Evolutionary conservation across 2,113 vertebrate species (phyloP).

Genomic region (Benitochromis conjunctus): DNA sequence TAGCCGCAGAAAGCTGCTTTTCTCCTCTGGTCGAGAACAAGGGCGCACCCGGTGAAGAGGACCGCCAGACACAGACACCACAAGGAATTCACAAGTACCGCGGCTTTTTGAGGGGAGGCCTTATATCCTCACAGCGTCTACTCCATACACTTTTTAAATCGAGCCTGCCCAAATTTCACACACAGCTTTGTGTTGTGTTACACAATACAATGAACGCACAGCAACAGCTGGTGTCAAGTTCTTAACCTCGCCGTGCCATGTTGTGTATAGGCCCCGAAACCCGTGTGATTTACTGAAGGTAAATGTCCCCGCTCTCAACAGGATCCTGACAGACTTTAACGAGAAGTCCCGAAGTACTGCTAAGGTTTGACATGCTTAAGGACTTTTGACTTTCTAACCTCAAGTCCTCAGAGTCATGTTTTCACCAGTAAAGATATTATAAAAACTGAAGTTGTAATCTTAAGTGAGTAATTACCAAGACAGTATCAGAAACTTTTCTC

Average conservation of each 20-base stretch:
- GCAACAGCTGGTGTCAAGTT: conserved; percentile 46
- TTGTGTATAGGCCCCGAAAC: conserved; percentile 34
- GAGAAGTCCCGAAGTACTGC: neutral
- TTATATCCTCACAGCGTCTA: neutral
- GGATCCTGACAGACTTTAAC: conserved; percentile 16
- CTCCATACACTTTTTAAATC: neutral
- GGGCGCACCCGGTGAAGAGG: conserved; percentile 63
- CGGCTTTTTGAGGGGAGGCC: conserved; percentile 36
- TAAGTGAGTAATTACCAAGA: neutral
- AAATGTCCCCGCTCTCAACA: conserved; percentile 14
- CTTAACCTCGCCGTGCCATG: conserved; percentile 49
- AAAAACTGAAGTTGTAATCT: neutral
- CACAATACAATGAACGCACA: conserved; percentile 38
- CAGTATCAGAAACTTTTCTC: neutral
- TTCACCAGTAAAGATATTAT: conserved; percentile 9
- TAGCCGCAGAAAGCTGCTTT: conserved; percentile 51
- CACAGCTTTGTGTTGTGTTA: neutral
- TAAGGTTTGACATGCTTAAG: conserved; percentile 20
- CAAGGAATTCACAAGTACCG: conserved; percentile 41
- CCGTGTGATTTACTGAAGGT: conserved; percentile 38
- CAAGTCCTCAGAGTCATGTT: conserved; percentile 24
- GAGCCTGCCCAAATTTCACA: neutral
- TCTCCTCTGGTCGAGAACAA: conserved; percentile 49
- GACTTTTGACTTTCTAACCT: conserved; percentile 15
- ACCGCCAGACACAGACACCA: conserved; percentile 44